phyloP scores from a whole-genome alignment of 2,888 invertebrate species.

The Drosophila algonquin region DNA sequence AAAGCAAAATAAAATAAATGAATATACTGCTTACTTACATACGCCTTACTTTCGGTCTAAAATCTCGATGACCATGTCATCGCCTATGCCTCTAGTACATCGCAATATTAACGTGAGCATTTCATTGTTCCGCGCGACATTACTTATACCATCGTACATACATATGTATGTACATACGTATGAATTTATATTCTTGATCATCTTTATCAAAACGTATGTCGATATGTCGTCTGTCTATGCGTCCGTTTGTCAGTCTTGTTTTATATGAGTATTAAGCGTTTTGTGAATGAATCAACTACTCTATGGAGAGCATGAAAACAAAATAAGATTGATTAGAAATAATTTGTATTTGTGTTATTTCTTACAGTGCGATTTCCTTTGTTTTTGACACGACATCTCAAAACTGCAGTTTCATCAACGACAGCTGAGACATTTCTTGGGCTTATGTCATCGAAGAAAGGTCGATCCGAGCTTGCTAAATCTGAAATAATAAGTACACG shows the following conservation, averaged over 20 bases:
- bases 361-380: constrained; percentile 94
- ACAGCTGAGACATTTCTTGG: constrained; percentile 93
- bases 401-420: constrained; percentile 91
- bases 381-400: constrained; percentile 93
- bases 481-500: constrained; percentile 34
- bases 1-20: no score
- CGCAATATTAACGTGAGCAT: no score
- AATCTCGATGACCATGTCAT: no score
- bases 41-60: no score
- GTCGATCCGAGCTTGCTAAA: constrained; percentile 85
- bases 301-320: neutral
- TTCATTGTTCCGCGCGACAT: no score
- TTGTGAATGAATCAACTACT: neutral
- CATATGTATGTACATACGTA: no score
- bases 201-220: no score
- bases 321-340: neutral
- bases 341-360: neutral
- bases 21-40: no score
- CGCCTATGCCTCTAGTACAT: no score
- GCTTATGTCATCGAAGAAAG: constrained; percentile 93
- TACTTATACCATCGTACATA: no score
- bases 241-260: neutral
- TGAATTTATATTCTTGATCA: no score
- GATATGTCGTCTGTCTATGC: no score
- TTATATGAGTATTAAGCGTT: neutral